Conservation (phyloP, 1,140 invertebrate species). For the Aphidius ervi region DNA sequence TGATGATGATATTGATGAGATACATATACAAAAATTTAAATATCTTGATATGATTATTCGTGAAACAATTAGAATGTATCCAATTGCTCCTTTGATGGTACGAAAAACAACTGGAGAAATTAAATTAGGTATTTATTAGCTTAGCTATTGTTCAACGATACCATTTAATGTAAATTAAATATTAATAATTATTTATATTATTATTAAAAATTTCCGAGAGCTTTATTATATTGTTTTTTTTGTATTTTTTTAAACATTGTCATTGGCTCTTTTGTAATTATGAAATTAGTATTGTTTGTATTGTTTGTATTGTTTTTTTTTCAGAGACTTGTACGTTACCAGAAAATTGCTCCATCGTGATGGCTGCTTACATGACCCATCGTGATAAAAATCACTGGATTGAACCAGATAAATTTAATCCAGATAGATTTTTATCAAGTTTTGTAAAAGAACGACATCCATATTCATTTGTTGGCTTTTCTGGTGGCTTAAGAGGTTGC, state of each 20-base stretch:
- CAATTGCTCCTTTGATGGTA: constrained; percentile 60
- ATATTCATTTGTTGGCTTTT: constrained; percentile 57
- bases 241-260: too few relatives aligned
- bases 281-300: too few relatives aligned
- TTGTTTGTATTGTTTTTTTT: too few relatives aligned
- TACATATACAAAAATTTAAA: constrained; percentile 56
- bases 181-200: neutral
- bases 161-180: neutral
- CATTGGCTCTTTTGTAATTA: too few relatives aligned
- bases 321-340: constrained; percentile 24
- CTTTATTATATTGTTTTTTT: too few relatives aligned
- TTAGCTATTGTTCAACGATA: neutral
- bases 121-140: constrained; percentile 26
- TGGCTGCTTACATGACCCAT: constrained; percentile 45
- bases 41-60: constrained; percentile 62
- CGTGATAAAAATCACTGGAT: constrained; percentile 57
- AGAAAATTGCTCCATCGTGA: constrained; percentile 24
- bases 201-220: too few relatives aligned
- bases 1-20: constrained; percentile 47
- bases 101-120: constrained; percentile 50
- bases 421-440: constrained; percentile 61
- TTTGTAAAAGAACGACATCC: constrained; percentile 40
- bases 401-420: constrained; percentile 66
- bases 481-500: constrained; percentile 57
- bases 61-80: constrained; percentile 57